phyloP scores from a whole-genome alignment of 2,888 invertebrate genomes.

The Macrosiphum euphorbiae region DNA sequence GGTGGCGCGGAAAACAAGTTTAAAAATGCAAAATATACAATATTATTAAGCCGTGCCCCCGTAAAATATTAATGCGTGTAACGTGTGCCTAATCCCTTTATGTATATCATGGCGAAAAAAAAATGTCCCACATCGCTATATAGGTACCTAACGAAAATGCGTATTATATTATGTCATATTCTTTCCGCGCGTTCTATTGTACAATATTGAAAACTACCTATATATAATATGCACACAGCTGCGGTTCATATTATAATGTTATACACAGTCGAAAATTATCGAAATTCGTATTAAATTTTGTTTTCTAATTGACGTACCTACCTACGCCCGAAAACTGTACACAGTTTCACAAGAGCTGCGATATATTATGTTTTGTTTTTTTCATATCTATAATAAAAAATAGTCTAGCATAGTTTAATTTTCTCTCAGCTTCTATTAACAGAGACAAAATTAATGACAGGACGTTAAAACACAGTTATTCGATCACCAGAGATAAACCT shows the following conservation, averaged over 20 bases:
- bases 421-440: too few relatives aligned
- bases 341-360: background rate
- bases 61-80: constrained; percentile 30
- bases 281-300: background rate
- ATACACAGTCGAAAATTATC: background rate
- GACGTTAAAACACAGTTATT: too few relatives aligned
- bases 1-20: constrained; percentile 44
- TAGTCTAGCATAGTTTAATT: too few relatives aligned
- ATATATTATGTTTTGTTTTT: too few relatives aligned
- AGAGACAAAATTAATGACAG: too few relatives aligned
- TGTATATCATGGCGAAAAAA: background rate
- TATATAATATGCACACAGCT: background rate
- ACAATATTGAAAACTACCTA: too few relatives aligned
- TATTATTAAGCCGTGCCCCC: background rate
- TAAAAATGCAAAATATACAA: constrained; percentile 45
- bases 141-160: background rate
- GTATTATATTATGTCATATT: background rate
- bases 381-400: too few relatives aligned
- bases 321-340: background rate
- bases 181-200: background rate
- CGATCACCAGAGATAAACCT: too few relatives aligned
- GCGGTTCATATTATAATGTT: background rate
- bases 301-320: background rate
- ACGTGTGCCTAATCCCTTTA: constrained; percentile 17
- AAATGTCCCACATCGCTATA: background rate